Evolutionary conservation across 2,113 vertebrate genomes (phyloP).

Genomic region (Gobiocypris rarus): DNA sequence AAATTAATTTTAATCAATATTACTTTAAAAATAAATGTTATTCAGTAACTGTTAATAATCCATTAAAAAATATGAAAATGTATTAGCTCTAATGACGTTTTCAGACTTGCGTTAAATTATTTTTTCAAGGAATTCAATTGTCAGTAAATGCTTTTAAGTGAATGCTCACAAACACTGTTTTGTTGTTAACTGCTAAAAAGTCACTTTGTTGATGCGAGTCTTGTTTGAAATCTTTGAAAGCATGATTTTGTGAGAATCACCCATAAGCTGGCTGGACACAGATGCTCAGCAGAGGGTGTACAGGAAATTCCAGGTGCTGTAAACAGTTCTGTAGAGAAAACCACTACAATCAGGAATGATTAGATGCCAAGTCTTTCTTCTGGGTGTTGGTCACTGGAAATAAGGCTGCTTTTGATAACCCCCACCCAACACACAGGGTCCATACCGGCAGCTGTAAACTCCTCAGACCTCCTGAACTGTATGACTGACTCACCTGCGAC

Average conservation of each 20-base stretch:
- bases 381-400: not conserved
- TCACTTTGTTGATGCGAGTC: not conserved
- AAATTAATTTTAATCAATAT: not conserved
- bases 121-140: not conserved
- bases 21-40: not conserved
- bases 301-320: constrained; percentile 27
- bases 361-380: constrained; percentile 43
- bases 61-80: not conserved
- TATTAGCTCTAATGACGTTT: not conserved
- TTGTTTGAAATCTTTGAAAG: not conserved
- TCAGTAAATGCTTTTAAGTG: not conserved
- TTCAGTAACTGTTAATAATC: not conserved
- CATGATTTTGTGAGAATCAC: constrained; percentile 3
- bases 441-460: constrained; percentile 37
- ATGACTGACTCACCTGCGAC: constrained; percentile 70
- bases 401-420: not conserved
- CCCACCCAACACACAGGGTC: not conserved
- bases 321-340: constrained; percentile 14
- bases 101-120: not conserved
- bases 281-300: not conserved
- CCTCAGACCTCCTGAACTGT: constrained; percentile 11
- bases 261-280: not conserved
- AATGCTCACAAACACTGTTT: not conserved
- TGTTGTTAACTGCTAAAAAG: not conserved
- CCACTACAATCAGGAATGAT: constrained; percentile 6